Conservation (phyloP, 2,113 vertebrate genomes). For the Notothenia rossii region DNA sequence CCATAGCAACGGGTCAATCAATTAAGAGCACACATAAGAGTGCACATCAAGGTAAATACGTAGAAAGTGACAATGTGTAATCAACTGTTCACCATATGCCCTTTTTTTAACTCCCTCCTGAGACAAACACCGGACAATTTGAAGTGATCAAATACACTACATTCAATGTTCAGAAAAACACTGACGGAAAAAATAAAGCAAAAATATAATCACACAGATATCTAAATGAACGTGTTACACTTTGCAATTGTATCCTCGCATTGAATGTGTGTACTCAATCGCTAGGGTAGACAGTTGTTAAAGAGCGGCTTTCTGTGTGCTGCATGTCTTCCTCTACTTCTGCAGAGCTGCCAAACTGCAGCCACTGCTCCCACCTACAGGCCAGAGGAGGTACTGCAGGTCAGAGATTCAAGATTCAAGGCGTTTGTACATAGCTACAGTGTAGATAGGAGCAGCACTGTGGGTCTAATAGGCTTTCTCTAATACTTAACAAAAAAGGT, state of each 20-base stretch:
- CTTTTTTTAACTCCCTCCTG: constrained; percentile 12
- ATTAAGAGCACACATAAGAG: constrained; percentile 75
- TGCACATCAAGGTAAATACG: constrained; percentile 63
- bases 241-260: neutral
- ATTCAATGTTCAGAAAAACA: constrained; percentile 4
- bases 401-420: neutral
- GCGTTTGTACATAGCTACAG: no score
- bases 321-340: constrained; percentile 46
- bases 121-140: neutral
- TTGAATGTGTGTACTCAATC: constrained; percentile 22
- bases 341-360: constrained; percentile 77
- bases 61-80: constrained; percentile 64
- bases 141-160: neutral
- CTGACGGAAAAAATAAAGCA: neutral
- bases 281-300: constrained; percentile 37
- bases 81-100: constrained; percentile 55
- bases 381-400: constrained; percentile 54
- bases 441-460: neutral
- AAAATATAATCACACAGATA: neutral
- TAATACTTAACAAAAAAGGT: neutral
- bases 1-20: constrained; percentile 77
- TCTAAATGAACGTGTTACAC: neutral
- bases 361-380: constrained; percentile 94
- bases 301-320: constrained; percentile 9
- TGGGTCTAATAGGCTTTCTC: constrained; percentile 2